A percentile compares a stretch with the other conserved stretches of the same genome.
Evolutionary conservation across 2,888 invertebrate species (phyloP).

Genomic region (Aleiodes alternator): DNA sequence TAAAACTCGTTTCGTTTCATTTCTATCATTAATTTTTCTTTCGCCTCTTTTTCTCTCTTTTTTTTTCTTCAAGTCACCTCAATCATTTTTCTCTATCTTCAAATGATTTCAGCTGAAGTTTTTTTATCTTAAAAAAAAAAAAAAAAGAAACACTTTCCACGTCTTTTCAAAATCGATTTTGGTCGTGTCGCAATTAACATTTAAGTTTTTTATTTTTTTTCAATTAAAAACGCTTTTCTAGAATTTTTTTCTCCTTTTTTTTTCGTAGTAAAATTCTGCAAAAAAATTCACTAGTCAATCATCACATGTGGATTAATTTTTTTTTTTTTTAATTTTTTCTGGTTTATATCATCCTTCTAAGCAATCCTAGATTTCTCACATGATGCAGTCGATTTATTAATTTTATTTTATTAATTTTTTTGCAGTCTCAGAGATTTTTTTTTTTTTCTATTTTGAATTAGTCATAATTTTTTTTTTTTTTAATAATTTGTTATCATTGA

Average conservation of each 20-base stretch:
- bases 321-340: conserved; percentile 59
- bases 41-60: too few relatives aligned
- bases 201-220: conserved; percentile 66
- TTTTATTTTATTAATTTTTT: conserved; percentile 20
- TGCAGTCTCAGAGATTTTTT: conserved; percentile 38
- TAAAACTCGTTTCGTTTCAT: conserved; percentile 35
- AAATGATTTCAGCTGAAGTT: conserved; percentile 26
- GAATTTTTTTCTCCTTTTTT: conserved; percentile 63
- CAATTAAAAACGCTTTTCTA: conserved; percentile 54
- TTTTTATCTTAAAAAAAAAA: conserved; percentile 17
- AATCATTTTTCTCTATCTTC: conserved; percentile 13
- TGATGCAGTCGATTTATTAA: conserved; percentile 37
- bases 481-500: conserved; percentile 37
- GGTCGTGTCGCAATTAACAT: conserved; percentile 69
- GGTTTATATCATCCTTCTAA: conserved; percentile 34
- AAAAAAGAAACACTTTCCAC: not conserved
- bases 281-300: conserved; percentile 71
- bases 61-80: conserved; percentile 10
- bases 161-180: conserved; percentile 60
- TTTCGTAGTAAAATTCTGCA: conserved; percentile 70
- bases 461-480: conserved; percentile 29
- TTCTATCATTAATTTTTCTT: conserved; percentile 25
- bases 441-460: conserved; percentile 38
- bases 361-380: conserved; percentile 28
- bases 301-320: conserved; percentile 70